A percentile compares a stretch with the other conserved stretches of the same genome.
These are phyloP conservation scores for Pardalotus punctatus DNA, from an alignment of 2,113 vertebrate species.

Conservation along the genomic window DNA sequence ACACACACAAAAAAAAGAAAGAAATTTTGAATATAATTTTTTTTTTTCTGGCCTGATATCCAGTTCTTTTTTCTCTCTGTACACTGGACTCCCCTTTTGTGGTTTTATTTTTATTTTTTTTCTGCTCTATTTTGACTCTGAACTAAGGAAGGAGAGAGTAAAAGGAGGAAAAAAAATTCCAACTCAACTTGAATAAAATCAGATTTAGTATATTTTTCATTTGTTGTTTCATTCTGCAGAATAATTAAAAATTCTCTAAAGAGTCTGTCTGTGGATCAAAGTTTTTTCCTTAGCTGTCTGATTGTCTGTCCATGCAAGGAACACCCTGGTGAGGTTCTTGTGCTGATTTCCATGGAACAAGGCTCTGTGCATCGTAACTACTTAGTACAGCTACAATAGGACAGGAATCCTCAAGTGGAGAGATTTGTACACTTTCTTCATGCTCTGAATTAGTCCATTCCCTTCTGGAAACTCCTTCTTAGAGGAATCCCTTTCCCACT, in stretches of 20 bases:
- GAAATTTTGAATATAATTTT: background rate
- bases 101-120: background rate
- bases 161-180: background rate
- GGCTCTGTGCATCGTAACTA: background rate
- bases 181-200: background rate
- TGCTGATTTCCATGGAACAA: background rate
- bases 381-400: background rate
- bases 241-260: background rate
- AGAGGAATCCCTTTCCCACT: background rate
- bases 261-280: background rate
- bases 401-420: background rate
- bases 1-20: background rate
- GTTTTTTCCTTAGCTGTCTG: background rate
- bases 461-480: background rate
- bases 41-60: background rate
- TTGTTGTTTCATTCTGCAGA: background rate
- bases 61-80: background rate
- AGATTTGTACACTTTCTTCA: background rate
- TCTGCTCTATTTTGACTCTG: background rate
- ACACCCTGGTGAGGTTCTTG: background rate
- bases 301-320: background rate
- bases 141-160: background rate
- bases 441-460: background rate
- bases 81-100: fast-evolving
- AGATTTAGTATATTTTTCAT: background rate